Percentiles rank a stretch among this genome's conserved stretches.
These are phyloP conservation scores for Nomada ruficornis DNA, from an alignment of 2,888 invertebrate species.

Conservation along the genomic window DNA sequence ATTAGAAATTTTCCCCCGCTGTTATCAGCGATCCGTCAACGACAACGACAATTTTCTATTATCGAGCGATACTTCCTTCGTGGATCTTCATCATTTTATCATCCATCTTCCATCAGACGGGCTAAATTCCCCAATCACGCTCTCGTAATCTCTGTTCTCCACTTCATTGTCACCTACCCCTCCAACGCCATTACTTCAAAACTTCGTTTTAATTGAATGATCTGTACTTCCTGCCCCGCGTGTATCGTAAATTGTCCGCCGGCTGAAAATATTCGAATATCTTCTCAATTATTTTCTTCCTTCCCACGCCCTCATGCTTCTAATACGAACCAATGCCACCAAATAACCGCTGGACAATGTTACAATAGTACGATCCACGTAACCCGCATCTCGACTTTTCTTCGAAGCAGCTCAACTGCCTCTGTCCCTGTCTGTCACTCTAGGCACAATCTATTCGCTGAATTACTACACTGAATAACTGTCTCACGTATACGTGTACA, in stretches of 20 bases:
- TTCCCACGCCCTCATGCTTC: too few relatives aligned
- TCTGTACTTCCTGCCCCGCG: too few relatives aligned
- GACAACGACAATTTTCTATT: not conserved
- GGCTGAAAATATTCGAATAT: too few relatives aligned
- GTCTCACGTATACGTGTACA: too few relatives aligned
- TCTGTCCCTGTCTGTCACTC: too few relatives aligned
- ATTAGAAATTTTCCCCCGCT: too few relatives aligned
- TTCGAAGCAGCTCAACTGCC: not conserved
- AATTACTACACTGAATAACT: not conserved
- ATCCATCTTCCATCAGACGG: not conserved
- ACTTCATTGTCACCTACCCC: not conserved
- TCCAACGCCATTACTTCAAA: not conserved
- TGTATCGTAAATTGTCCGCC: too few relatives aligned
- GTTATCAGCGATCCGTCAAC: too few relatives aligned
- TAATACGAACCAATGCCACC: too few relatives aligned
- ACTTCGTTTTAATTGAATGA: too few relatives aligned
- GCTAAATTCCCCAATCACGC: not conserved
- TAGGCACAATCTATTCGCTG: not conserved
- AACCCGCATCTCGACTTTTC: not conserved
- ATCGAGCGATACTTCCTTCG: not conserved
- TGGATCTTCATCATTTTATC: not conserved
- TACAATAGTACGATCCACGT: not conserved
- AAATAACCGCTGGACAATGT: too few relatives aligned
- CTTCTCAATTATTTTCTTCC: too few relatives aligned
- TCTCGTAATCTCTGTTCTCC: not conserved